A percentile compares a stretch with the other conserved stretches of the same genome.
Conservation (phyloP, 2,113 vertebrate genomes). For the Pseudopodoces humilis region DNA sequence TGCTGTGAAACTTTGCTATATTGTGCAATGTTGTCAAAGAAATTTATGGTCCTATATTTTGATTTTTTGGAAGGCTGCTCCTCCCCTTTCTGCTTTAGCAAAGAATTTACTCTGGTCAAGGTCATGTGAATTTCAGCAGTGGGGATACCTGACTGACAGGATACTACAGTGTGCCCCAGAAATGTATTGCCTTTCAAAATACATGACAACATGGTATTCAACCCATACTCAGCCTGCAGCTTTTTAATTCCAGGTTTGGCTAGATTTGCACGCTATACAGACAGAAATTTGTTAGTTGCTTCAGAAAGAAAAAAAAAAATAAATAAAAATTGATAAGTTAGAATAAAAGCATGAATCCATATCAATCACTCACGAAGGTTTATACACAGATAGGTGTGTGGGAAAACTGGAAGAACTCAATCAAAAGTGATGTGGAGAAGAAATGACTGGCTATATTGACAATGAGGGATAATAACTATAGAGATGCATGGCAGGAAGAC, state of each 20-base stretch:
- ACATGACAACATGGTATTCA: background rate
- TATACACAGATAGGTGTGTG: conserved; percentile 15
- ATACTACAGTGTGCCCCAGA: background rate
- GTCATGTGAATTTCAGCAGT: conserved; percentile 3
- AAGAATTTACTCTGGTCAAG: conserved; percentile 32
- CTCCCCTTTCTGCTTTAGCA: conserved; percentile 26
- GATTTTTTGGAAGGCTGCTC: background rate
- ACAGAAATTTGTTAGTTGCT: background rate
- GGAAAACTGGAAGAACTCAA: conserved; percentile 39
- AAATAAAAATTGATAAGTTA: background rate
- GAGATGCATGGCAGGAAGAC: background rate
- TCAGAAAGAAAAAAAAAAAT: background rate
- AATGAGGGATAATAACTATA: background rate
- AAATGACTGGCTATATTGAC: conserved; percentile 29
- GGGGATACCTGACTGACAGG: background rate
- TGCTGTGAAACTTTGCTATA: background rate
- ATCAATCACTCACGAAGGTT: conserved; percentile 17
- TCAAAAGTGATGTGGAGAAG: conserved; percentile 26
- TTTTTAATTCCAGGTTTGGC: conserved; percentile 3
- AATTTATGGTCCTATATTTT: conserved; percentile 38
- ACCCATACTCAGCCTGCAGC: background rate
- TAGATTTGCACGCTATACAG: background rate
- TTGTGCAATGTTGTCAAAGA: conserved; percentile 50
- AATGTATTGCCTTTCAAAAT: conserved; percentile 16
- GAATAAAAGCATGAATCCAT: conserved; percentile 34